Conservation (phyloP, 92 coral and sea anemone species). For the Siderastrea siderea region DNA sequence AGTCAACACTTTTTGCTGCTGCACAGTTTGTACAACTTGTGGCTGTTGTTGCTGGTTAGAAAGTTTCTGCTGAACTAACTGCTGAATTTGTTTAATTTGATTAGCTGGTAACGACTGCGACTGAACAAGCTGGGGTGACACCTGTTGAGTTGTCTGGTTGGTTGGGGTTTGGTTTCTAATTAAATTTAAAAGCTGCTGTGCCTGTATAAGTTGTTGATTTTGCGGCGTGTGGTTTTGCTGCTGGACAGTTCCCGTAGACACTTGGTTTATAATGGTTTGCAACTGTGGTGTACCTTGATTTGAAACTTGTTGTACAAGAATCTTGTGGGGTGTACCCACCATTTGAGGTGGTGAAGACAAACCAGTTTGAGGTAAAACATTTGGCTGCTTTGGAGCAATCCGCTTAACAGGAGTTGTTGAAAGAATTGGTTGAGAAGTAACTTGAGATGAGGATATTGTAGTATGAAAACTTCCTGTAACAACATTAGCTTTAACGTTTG, state of each 20-base stretch:
- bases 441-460: conserved; percentile 54
- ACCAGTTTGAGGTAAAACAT: conserved; percentile 73
- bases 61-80: conserved; percentile 85
- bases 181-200: conserved; percentile 65
- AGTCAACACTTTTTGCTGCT: conserved; percentile 67
- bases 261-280: conserved; percentile 58
- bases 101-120: conserved; percentile 68
- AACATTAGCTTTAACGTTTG: conserved; percentile 19
- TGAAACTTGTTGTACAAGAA: conserved; percentile 37
- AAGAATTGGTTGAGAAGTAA: conserved; percentile 25
- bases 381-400: conserved; percentile 89
- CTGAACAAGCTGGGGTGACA: conserved; percentile 37
- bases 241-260: conserved; percentile 42
- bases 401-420: conserved; percentile 77
- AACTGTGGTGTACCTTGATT: conserved; percentile 40
- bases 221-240: conserved; percentile 23
- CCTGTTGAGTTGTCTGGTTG: conserved; percentile 17
- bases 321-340: conserved; percentile 58
- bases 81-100: conserved; percentile 83
- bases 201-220: conserved; percentile 41
- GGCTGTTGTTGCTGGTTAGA: conserved; percentile 65
- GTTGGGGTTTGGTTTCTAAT: conserved; percentile 43
- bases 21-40: conserved; percentile 23
- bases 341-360: conserved; percentile 66
- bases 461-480: conserved; percentile 24